These are phyloP conservation scores for Tenebrosternarchus preto DNA, from an alignment of 2,113 vertebrate species.

Conservation along the genomic window DNA sequence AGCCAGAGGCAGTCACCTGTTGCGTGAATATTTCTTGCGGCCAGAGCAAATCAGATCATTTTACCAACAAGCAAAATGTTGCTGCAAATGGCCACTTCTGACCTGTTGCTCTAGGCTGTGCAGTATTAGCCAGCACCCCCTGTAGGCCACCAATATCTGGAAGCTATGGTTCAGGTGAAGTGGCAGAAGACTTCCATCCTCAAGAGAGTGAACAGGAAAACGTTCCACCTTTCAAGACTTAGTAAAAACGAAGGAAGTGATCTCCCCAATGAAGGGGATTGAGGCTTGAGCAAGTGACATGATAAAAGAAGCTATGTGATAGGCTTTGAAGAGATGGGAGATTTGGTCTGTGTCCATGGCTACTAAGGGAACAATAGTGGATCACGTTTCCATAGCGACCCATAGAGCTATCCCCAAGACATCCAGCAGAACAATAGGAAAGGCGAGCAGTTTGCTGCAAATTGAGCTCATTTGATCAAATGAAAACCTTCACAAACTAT, in stretches of 20 bases:
- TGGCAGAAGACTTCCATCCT: background rate
- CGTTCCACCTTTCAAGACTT: background rate
- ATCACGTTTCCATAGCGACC: slow-evolving; percentile 60
- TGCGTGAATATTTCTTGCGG: too few species aligned
- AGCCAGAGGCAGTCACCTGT: background rate
- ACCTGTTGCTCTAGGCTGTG: too few species aligned
- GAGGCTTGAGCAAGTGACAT: background rate
- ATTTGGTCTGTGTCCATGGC: slow-evolving; percentile 56
- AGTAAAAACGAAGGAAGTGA: background rate
- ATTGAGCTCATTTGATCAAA: slow-evolving; percentile 30
- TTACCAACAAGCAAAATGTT: too few species aligned
- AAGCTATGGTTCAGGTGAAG: background rate
- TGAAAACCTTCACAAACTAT: slow-evolving; percentile 18
- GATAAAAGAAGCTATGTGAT: slow-evolving; percentile 10
- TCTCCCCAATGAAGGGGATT: background rate
- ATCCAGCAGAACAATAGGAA: slow-evolving; percentile 31
- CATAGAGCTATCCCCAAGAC: slow-evolving; percentile 37
- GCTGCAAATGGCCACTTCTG: too few species aligned
- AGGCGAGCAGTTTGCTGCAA: slow-evolving; percentile 29
- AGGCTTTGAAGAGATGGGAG: slow-evolving; percentile 1
- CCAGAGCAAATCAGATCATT: too few species aligned
- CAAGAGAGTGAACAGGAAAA: background rate
- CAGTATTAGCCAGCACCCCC: too few species aligned
- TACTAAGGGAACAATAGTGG: slow-evolving; percentile 48
- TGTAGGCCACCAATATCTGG: too few species aligned